Evolutionary conservation across 2,113 vertebrate genomes (phyloP).

Genomic region (Todiramphus chloris): DNA sequence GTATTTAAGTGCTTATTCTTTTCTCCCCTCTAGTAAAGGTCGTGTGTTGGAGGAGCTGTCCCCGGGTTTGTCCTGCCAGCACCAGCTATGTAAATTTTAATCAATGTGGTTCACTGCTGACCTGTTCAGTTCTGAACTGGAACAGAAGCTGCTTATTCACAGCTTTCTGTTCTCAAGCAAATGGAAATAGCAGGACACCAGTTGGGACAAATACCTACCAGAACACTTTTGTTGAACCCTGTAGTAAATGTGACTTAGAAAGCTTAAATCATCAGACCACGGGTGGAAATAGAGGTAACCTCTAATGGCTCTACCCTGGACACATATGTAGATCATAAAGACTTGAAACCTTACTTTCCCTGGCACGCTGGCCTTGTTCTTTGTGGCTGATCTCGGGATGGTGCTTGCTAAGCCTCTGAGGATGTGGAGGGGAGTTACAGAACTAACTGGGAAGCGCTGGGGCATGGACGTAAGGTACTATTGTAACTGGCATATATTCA

Average conservation of each 20-base stretch:
- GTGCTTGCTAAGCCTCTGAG: background rate
- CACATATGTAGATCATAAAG: background rate
- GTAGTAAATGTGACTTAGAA: background rate
- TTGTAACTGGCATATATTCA: background rate
- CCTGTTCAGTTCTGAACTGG: background rate
- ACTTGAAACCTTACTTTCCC: background rate
- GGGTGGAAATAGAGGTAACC: background rate
- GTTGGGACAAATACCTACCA: background rate
- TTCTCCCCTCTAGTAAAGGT: background rate
- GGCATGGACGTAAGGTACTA: background rate
- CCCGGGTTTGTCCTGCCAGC: background rate
- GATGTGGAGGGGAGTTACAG: background rate
- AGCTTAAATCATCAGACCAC: background rate
- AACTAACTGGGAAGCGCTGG: accelerated
- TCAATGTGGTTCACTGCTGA: background rate
- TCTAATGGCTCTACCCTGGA: background rate
- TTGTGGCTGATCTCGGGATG: background rate
- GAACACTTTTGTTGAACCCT: background rate
- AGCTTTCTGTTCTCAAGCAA: background rate
- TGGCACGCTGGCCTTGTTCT: background rate
- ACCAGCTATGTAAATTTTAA: background rate
- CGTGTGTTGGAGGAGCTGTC: background rate
- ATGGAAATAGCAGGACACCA: background rate
- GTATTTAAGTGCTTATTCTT: background rate
- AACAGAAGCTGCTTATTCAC: background rate